Base-by-base conservation (phyloP, 2,888 invertebrate species). In the Celastrina argiolus region DNA sequence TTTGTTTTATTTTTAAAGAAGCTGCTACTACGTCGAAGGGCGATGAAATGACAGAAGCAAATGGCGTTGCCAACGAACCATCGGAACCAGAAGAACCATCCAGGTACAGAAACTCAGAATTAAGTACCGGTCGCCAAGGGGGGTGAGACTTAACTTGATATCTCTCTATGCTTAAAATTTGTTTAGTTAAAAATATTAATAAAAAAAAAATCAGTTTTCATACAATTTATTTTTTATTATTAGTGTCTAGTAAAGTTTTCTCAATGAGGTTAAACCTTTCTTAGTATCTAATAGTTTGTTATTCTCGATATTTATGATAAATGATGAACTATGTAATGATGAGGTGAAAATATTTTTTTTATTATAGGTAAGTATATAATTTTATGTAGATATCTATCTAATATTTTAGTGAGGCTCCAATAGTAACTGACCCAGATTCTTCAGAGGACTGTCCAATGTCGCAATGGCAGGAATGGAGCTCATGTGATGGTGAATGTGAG, bases 31-130 rank as follows among this genome's bases (percentile, higher is more conserved):
- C 73, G 5, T 72, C 71, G 4, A 76, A 75, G 18, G 75, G 74
- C 65, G 69, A 70, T 39, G 70, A 71, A 18, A 79, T 78, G 72
- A 75, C 69, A 28, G 71, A 71, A 8, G 69, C 68, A 26, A 70
- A 67, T 65, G 66, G 63, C 22, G 63, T 67, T 26, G 72, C 72
- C 36, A 69, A 74, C 34, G 77, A 77, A 31, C 77, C 76, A 0
- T 74, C 77, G 66, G 83, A 87, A 71, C 86, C 85, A 5, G 77
- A 78, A 71, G 78, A 78, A 76, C 83, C 88, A 56, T 88, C 90
- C 86, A 90, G 90, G 90, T 90, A 90, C 81, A 88, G 85, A 83
- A 83, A 80, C 74, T 77, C 84, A 79, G 82, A 84, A 74, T 76
- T 85, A 80, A 81, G 74, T 85, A 61, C 34, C 22, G 82, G 80